Conservation (phyloP, 2,113 vertebrate genomes). For the Phalacrocorax carbo region DNA sequence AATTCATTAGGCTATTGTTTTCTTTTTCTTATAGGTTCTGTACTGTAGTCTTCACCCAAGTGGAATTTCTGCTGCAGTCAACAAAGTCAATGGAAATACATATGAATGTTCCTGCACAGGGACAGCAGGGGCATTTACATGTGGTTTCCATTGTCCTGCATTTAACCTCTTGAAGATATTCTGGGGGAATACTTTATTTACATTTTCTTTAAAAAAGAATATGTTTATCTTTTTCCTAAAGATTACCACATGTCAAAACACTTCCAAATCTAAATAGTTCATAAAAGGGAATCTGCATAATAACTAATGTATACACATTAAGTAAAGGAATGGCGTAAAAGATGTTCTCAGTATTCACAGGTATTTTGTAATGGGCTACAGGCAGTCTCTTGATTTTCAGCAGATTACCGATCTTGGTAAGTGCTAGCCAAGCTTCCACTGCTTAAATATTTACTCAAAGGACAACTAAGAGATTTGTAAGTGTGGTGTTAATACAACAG, state of each 20-base stretch:
- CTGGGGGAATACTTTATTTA: constrained; percentile 75
- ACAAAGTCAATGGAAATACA: not conserved
- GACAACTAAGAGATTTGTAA: not conserved
- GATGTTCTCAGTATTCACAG: not conserved
- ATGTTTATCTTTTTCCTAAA: constrained; percentile 76
- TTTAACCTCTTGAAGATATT: constrained; percentile 50
- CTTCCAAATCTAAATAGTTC: constrained; percentile 78
- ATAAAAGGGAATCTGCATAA: constrained; percentile 52
- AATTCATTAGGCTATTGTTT: constrained; percentile 25
- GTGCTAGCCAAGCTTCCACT: not conserved
- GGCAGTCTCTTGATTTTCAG: constrained; percentile 20
- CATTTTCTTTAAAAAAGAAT: constrained; percentile 71
- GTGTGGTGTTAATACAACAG: not conserved
- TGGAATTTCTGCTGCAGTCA: not conserved
- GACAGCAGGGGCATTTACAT: constrained; percentile 34
- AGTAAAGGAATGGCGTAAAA: not conserved
- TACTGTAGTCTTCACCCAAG: not conserved
- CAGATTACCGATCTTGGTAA: not conserved
- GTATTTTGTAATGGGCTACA: constrained; percentile 7
- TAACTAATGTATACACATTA: constrained; percentile 47
- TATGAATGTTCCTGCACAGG: not conserved
- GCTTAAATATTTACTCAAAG: constrained; percentile 9
- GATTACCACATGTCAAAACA: constrained; percentile 79
- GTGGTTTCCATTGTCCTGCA: constrained; percentile 76
- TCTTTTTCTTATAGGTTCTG: not conserved